phyloP scores from a whole-genome alignment of 2,888 invertebrate genomes.

The Marronus borbonicus region DNA sequence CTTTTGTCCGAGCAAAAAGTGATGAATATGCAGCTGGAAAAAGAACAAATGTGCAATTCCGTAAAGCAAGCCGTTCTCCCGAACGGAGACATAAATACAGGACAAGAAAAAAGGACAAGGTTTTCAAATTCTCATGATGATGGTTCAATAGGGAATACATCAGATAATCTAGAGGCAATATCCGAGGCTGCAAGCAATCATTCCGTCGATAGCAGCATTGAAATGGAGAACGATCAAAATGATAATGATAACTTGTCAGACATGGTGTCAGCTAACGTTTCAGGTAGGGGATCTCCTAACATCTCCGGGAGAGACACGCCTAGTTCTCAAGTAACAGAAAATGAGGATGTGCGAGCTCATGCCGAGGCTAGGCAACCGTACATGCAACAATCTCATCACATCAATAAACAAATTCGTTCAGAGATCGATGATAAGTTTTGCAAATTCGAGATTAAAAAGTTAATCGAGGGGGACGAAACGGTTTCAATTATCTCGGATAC shows the following conservation, averaged over 20 bases:
- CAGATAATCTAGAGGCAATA: slow-evolving; percentile 94
- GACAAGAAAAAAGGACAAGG: slow-evolving; percentile 76
- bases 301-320: slow-evolving; percentile 98
- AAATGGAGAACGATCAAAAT: slow-evolving; percentile 90
- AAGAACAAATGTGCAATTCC: slow-evolving; percentile 39
- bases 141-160: slow-evolving; percentile 92
- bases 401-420: slow-evolving; percentile 86
- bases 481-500: slow-evolving; percentile 98
- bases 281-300: slow-evolving; percentile 93
- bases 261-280: slow-evolving; percentile 97
- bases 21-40: slow-evolving; percentile 70
- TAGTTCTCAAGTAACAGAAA: slow-evolving; percentile 89
- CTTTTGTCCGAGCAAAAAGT: slow-evolving; percentile 76
- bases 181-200: slow-evolving; percentile 97
- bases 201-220: slow-evolving; percentile 92
- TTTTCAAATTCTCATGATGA: slow-evolving; percentile 93
- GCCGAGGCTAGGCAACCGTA: slow-evolving; percentile 62
- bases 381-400: slow-evolving; percentile 69
- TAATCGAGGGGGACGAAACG: slow-evolving; percentile 87
- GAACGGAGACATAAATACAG: slow-evolving; percentile 63
- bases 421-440: slow-evolving; percentile 99
- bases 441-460: slow-evolving; percentile 94
- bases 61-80: slow-evolving; percentile 61
- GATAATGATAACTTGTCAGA: slow-evolving; percentile 94
- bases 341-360: slow-evolving; percentile 66